Evolutionary conservation across 2,113 vertebrate species (phyloP), one percentile per base, ranked within the genome.

Genomic region (Camelus bactrianus): DNA sequence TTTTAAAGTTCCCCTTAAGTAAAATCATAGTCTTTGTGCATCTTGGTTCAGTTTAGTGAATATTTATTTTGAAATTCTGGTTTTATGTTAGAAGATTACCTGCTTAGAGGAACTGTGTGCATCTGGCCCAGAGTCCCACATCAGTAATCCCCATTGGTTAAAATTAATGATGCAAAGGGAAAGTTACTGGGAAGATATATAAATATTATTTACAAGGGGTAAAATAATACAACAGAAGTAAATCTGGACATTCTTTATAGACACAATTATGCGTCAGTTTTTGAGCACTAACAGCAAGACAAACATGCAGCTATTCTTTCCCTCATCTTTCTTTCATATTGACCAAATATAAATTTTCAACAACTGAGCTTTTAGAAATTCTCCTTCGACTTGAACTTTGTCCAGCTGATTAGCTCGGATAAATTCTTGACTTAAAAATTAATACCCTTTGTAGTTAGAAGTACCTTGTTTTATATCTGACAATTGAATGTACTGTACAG

Each of bases 11-110:
- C 9, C 19, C 13, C n/a, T 82, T 76, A 69, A 93, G 76, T 94
- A 87, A 94, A 94, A 88, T 82, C 17, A 69, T 69, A 54, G 46
- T 91, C 24, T 90, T 77, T 70, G 60, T 87, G 73, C 13, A 35
- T 70, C 50, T 81, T 73, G 38, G 9, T 85, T 95, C 54, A 76
- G 30, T 93, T 96, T 73, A 58, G 32, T 56, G 89, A 89, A 56
- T 19, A 60, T 83, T 91, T 75, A 89, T 70, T 95, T 96, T 95
- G 64, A 85, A 91, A 89, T 92, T 92, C 30, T 85, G 50, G 20
- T 89, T 94, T 89, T 92, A 52, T 24, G 82, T 69, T 72, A 81
- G 62, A 80, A 77, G 6, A 2, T 76, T 70, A 76, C 30, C 22
- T 89, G 28, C 48, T 89, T 58, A 90, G 8, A 76, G 60, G 56